Conservation (phyloP, 2,797 vertebrate genomes). For the Rhabdomys pumilio region DNA sequence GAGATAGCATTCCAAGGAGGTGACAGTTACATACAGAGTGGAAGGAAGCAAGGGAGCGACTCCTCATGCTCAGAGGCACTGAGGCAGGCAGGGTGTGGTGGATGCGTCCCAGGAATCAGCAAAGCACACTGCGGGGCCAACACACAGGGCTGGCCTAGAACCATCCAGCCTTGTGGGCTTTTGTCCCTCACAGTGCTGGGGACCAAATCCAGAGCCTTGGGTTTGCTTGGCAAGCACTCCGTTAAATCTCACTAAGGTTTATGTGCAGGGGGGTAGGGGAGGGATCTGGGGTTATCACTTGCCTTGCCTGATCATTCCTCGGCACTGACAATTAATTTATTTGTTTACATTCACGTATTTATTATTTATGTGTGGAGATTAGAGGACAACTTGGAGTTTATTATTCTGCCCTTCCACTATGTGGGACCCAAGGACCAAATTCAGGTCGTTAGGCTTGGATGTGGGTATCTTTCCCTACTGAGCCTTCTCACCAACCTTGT, state of each 20-base stretch:
- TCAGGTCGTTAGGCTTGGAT: neutral
- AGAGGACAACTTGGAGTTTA: neutral
- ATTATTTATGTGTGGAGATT: neutral
- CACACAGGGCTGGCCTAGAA: neutral
- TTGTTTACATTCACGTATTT: neutral
- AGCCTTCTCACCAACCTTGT: neutral
- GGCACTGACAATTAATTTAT: too few species aligned
- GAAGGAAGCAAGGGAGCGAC: neutral
- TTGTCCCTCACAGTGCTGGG: neutral
- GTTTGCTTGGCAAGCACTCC: neutral
- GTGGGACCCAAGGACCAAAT: neutral
- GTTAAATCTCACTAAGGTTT: neutral
- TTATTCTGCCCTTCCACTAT: neutral
- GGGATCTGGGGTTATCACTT: neutral
- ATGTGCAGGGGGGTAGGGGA: neutral
- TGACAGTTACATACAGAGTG: neutral
- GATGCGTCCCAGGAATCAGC: neutral
- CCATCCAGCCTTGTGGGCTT: neutral
- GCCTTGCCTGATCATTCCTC: neutral
- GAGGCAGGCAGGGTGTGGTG: neutral
- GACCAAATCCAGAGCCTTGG: neutral
- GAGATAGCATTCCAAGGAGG: neutral
- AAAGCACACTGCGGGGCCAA: too few species aligned
- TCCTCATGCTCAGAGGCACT: neutral
- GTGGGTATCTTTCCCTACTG: neutral